Evolutionary conservation across 2,888 invertebrate genomes (phyloP).

Genomic region (Cactoblastis cactorum): DNA sequence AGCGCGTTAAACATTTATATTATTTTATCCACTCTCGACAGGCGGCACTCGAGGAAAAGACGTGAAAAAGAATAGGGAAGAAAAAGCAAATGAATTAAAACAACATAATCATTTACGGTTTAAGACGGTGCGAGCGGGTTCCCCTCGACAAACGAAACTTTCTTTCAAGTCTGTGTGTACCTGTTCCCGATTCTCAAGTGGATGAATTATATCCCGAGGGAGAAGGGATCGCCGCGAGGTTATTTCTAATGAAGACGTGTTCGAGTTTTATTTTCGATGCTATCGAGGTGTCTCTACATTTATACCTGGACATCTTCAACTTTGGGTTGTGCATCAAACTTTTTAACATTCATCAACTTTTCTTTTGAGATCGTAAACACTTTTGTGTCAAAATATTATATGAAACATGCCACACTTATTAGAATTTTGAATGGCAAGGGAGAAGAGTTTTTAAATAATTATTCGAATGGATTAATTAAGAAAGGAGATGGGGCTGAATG

Average conservation of each 20-base stretch:
- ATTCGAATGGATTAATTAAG: too few relatives aligned
- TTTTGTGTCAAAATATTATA: too few relatives aligned
- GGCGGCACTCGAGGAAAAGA: conserved; percentile 69
- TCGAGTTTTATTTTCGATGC: conserved; percentile 65
- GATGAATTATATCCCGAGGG: conserved; percentile 75
- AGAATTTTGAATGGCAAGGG: too few relatives aligned
- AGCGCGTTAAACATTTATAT: conserved; percentile 44
- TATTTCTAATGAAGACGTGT: conserved; percentile 70
- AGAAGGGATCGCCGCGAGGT: conserved; percentile 60
- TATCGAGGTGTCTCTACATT: conserved; percentile 51
- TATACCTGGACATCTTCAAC: conserved; percentile 49
- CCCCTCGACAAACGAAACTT: conserved; percentile 73
- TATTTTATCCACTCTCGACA: conserved; percentile 65
- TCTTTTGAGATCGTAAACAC: background rate
- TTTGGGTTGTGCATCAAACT: background rate
- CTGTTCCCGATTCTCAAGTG: conserved; percentile 75
- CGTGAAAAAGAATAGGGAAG: conserved; percentile 57
- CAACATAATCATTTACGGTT: conserved; percentile 77
- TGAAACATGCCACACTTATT: too few relatives aligned
- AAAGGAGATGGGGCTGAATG: too few relatives aligned
- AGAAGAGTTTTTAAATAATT: too few relatives aligned
- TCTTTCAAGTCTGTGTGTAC: conserved; percentile 75
- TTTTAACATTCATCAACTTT: background rate
- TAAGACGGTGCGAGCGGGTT: conserved; percentile 62
- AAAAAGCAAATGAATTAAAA: conserved; percentile 77